Base-by-base conservation (phyloP, 2,888 invertebrate species). In the Dynastes tityus region DNA sequence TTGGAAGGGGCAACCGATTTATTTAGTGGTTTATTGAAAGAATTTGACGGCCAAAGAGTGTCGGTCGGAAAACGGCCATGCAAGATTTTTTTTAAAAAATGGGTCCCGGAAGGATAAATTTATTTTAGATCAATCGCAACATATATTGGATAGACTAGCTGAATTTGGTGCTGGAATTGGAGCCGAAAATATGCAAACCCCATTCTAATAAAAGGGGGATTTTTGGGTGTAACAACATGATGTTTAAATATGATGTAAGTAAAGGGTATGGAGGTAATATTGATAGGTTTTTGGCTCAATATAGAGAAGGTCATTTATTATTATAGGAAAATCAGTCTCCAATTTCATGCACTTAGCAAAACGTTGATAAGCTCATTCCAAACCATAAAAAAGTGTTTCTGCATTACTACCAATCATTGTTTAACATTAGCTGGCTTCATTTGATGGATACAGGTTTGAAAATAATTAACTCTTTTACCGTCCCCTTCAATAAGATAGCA, bases 191-290 rank as follows among this genome's bases (percentile, higher is more conserved):
- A 8, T 51, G 78, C 13, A 29, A 81, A 40, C 79, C 58, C 78
- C 9, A 81, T 82, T 49, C 61, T 85, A 13, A 74, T 80, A n/a
- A 84, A 85, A 78, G 84, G 84, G 0, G 85, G 85, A n/a, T n/a
- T n/a, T n/a, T 74, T 82, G 83, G 85, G 85, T 83, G 83, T 45
- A 85, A 85, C 73, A 85, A 85, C 77, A 78, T 84, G 80, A 79
- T 85, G 80, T 83, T 83, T 61, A 80, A 80, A 78, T 83, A 83
- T 74, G 76, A 78, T 51, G 83, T 82, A 80, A 81, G 77, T 79
- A 29, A 32, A 32, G 0, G 2, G 4, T 32, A 32, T 32, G 2
- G 2, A 3, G 4, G 32, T 32, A 32, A 32, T 32, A 32, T 4
- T 2, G 4, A 0, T 1, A 29, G 29, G 32, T 32, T 32, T 32